Evolutionary conservation across 92 coral and sea anemone species (phyloP), one percentile per base, ranked within the genome.

Genomic region (Actinostola sp.): DNA sequence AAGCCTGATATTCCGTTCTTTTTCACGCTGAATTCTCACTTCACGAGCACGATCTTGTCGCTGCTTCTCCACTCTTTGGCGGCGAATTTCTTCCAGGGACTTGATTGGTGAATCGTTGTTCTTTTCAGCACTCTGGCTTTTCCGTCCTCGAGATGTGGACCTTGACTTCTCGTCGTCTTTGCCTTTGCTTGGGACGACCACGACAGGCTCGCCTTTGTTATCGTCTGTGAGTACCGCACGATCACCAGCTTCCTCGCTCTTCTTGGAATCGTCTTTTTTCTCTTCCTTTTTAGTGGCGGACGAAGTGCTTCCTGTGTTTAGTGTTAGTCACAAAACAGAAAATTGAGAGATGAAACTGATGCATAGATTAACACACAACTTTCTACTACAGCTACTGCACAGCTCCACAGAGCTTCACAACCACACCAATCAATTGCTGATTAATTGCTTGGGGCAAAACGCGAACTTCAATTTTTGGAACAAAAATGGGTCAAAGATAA

Each of bases 61-160:
- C 71, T 89, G 90, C 35, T 93, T 83, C 63, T 94, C 98, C 43
- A 82, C 91, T 15, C 92, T 67, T 46, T 85, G 90, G 39, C 95
- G 93, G 28, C 98, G 89, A 38, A 94, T 89, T 44, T 94, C 98
- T 26, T 94, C 98, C 75, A 94, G 67, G 14, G 95, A 85, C 77
- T 94, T 94, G 76, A 94, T 73, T 8, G 96, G 85, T 16, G 84
- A 45, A 60, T 81, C 89, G 41, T 82, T 74, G 31, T 75, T 85
- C 49, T 85, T 83, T 12, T 76, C 79, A 8, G 82, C 63, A 58
- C 80, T 82, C 53, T 71, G 72, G 61, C 85, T 79, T 54, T 59
- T 66, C 19, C 61, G 74, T 8, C 71, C 66, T 23, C 72, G 56
- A 0, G 86, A 67, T 8, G 46, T 33, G 6, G 80, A 57, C 39